These are phyloP conservation scores for Pygoscelis adeliae DNA, from an alignment of 2,113 vertebrate species.

Conservation along the genomic window DNA sequence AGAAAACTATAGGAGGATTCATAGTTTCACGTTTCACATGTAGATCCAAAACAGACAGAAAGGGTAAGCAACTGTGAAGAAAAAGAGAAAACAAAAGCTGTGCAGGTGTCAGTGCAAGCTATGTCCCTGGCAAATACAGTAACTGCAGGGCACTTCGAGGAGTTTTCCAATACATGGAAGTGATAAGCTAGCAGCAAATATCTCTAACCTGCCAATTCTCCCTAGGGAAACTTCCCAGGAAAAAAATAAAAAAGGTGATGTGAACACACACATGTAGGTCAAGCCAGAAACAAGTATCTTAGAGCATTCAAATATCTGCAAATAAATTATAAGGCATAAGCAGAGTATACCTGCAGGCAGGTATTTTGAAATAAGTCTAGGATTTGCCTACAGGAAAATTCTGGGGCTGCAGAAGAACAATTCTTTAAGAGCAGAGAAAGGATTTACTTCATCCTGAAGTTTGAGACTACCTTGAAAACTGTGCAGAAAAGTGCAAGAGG, in stretches of 20 bases:
- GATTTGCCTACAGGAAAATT: neutral
- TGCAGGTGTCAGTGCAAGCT: conserved; percentile 34
- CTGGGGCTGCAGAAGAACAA: neutral
- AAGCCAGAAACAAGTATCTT: neutral
- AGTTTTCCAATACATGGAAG: conserved; percentile 28
- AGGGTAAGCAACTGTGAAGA: neutral
- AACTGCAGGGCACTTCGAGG: conserved; percentile 8
- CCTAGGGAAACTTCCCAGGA: neutral
- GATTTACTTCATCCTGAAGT: neutral
- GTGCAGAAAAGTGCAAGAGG: neutral
- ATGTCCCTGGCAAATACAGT: conserved; percentile 34
- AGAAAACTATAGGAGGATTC: neutral
- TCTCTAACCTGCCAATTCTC: conserved; percentile 44
- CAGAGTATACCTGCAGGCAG: neutral
- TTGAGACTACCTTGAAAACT: neutral
- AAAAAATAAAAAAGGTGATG: neutral
- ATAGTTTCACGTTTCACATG: neutral
- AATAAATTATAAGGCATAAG: neutral
- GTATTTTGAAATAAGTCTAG: neutral
- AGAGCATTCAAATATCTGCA: neutral
- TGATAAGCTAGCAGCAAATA: conserved; percentile 49
- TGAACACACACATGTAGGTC: neutral
- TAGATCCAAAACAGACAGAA: neutral
- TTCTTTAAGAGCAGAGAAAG: neutral
- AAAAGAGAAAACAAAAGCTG: conserved; percentile 10